These are phyloP conservation scores for Nixonia krombeini DNA, from an alignment of 1,140 invertebrate species.

Conservation along the genomic window DNA sequence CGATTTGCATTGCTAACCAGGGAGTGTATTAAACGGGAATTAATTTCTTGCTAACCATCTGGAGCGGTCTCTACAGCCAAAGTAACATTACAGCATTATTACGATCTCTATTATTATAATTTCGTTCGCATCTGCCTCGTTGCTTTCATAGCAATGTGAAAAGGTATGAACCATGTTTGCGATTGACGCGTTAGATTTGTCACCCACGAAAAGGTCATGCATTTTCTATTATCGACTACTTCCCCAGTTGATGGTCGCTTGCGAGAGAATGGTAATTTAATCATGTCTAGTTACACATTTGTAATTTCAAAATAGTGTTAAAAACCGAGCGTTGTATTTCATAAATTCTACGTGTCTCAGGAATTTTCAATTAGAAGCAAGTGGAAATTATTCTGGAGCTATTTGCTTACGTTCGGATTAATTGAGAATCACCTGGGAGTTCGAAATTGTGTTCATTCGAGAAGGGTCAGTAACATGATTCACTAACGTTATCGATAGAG, in stretches of 20 bases:
- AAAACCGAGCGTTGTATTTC: no score
- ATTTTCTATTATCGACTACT: no score
- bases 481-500: constrained; percentile 59
- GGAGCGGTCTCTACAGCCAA: constrained; percentile 52
- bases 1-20: constrained; percentile 70
- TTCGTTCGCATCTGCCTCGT: constrained; percentile 51
- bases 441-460: constrained; percentile 58
- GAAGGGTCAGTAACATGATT: constrained; percentile 61
- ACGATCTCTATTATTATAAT: no score
- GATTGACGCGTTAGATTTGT: no score
- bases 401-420: constrained; percentile 48
- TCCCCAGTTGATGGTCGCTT: no score
- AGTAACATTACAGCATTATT: constrained; percentile 53
- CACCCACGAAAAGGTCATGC: no score
- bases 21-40: constrained; percentile 68
- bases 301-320: no score
- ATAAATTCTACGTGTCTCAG: no score
- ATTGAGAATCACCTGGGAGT: constrained; percentile 42
- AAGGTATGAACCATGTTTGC: constrained; percentile 8
- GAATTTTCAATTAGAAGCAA: no score
- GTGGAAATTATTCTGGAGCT: constrained; percentile 30
- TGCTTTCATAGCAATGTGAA: constrained; percentile 45
- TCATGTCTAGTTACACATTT: no score
- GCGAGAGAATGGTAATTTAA: no score
- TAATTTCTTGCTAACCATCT: constrained; percentile 69